Conservation (phyloP, 2,888 invertebrate genomes). For the Dicycla oo region DNA sequence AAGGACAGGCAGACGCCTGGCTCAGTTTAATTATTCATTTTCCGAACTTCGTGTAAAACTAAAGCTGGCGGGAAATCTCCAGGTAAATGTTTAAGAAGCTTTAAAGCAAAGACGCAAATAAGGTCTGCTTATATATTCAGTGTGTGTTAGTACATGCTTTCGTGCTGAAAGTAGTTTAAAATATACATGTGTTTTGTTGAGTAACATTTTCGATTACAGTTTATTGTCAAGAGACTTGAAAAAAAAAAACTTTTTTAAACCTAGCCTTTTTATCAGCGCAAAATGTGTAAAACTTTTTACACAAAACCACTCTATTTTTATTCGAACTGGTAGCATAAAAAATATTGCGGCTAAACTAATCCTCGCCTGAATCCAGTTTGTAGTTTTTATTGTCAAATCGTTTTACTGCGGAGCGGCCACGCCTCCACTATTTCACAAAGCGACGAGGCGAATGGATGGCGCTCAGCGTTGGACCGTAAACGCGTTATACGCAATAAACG, state of each 20-base stretch:
- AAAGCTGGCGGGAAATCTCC: slow-evolving; percentile 30
- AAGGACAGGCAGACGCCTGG: slow-evolving; percentile 42
- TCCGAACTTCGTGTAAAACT: slow-evolving; percentile 43
- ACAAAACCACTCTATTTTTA: slow-evolving; percentile 39
- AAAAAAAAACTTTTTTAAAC: slow-evolving; percentile 10
- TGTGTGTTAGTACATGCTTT: neutral
- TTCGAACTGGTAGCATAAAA: slow-evolving; percentile 28
- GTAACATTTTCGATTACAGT: slow-evolving; percentile 18
- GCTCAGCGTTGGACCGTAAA: slow-evolving; percentile 51
- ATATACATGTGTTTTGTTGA: slow-evolving; percentile 12
- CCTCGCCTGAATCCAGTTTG: slow-evolving; percentile 48
- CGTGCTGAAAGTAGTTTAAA: slow-evolving; percentile 20
- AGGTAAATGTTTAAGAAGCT: slow-evolving; percentile 38
- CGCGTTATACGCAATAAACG: slow-evolving; percentile 40
- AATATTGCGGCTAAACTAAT: slow-evolving; percentile 46
- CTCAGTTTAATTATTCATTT: slow-evolving; percentile 53
- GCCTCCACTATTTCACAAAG: slow-evolving; percentile 36
- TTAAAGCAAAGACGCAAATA: slow-evolving; percentile 24
- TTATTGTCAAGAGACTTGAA: slow-evolving; percentile 8
- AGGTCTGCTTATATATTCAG: slow-evolving; percentile 26
- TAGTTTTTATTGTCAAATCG: slow-evolving; percentile 56
- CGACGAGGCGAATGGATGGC: slow-evolving; percentile 42
- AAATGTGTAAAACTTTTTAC: slow-evolving; percentile 33
- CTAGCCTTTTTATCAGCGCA: slow-evolving; percentile 2
- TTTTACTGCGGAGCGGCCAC: slow-evolving; percentile 37